A percentile compares a stretch with the other conserved stretches of the same genome.
phyloP scores from a whole-genome alignment of 2,113 vertebrate genomes.

The Mormoops blainvillei region DNA sequence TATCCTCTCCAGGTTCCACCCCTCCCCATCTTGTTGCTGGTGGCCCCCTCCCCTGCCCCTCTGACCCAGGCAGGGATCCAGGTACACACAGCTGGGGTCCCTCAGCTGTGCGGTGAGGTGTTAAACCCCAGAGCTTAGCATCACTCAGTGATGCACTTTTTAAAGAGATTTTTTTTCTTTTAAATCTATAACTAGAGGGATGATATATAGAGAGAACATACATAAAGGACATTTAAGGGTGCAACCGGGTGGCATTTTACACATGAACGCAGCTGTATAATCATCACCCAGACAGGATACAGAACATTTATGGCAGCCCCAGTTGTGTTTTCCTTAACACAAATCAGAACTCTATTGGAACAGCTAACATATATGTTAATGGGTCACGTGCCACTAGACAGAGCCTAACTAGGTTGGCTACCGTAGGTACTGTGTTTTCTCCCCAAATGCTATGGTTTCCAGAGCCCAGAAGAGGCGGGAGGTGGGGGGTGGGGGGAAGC shows the following conservation, averaged over 20 bases:
- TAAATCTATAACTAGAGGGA: neutral
- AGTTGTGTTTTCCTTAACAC: neutral
- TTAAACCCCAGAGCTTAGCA: neutral
- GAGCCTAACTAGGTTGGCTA: neutral
- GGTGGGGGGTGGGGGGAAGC: rapidly evolving
- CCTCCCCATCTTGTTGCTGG: neutral
- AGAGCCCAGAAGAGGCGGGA: neutral
- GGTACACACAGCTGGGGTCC: neutral
- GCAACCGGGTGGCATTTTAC: neutral
- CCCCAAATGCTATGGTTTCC: conserved; percentile 35
- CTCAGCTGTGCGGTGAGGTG: neutral
- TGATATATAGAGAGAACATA: neutral
- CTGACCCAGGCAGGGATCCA: neutral
- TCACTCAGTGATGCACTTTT: neutral
- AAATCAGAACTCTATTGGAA: neutral
- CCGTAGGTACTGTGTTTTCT: neutral
- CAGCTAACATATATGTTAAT: neutral
- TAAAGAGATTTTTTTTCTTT: neutral
- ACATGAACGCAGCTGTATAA: neutral
- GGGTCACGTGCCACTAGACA: neutral
- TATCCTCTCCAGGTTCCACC: neutral
- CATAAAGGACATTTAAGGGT: neutral
- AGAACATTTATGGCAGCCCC: neutral
- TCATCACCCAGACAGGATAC: neutral
- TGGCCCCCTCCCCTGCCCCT: no score